A percentile compares a stretch with the other conserved stretches of the same genome.
Evolutionary conservation across 2,797 vertebrate species (phyloP).

Genomic region (Catharus ustulatus): DNA sequence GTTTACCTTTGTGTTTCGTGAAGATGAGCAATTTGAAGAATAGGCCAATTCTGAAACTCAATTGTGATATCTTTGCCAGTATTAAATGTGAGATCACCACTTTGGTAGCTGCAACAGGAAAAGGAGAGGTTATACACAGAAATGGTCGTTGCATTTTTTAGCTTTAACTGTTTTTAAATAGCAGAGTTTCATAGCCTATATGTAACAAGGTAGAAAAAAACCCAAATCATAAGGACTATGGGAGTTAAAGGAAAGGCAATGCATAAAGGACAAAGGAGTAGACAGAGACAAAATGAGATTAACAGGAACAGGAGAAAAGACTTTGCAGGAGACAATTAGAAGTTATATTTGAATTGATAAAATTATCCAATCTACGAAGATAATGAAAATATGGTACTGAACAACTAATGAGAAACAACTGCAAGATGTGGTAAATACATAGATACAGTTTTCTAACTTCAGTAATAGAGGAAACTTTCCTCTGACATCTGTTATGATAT

Average conservation of each 20-base stretch:
- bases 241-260: background rate
- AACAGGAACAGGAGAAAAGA: background rate
- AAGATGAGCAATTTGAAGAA: conserved; percentile 45
- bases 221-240: background rate
- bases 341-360: background rate
- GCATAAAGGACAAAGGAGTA: background rate
- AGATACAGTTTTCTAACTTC: background rate
- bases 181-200: background rate
- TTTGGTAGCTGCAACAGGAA: background rate
- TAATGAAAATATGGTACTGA: background rate
- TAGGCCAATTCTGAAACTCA: conserved; percentile 51
- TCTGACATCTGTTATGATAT: background rate
- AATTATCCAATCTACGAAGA: background rate
- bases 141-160: background rate
- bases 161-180: background rate
- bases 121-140: background rate
- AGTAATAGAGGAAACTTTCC: background rate
- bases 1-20: conserved; percentile 5
- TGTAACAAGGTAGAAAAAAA: background rate
- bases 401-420: background rate
- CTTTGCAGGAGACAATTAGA: background rate
- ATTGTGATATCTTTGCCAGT: background rate
- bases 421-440: background rate
- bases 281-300: background rate
- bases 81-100: background rate